Evolutionary conservation across 35 echinoderm and acorn worm species (phyloP), one percentile per base, ranked within the genome.

Genomic region (Acanthaster planci): DNA sequence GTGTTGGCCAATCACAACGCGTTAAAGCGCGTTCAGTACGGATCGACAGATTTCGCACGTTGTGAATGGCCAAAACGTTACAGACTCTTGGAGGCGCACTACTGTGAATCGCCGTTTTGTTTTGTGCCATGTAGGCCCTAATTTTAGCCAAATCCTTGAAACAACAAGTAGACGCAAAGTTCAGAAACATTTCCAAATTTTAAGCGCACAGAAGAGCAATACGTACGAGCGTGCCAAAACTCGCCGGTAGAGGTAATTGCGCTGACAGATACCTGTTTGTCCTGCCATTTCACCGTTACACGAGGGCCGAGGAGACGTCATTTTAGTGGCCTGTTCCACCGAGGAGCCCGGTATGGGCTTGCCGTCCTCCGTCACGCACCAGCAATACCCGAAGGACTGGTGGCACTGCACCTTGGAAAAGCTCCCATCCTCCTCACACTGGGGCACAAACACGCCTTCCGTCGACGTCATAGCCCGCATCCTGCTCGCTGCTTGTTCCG

Each of bases 291-390:
- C 92, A 14, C 90, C 77, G 67, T 99, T 77, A 39, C 96, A 99
- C 0, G 75, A 80, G 40, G 96, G 96, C 47, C 80, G 82, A 34
- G 84, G 84, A 10, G 64, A 72, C 4, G 8, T 72, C 26, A 34
- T 16, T 72, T 72, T 72, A 9, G 64, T 31, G 23, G 26, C 64
- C 14, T 94, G 78, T 72, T 82, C 67, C 2, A 99, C 89, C 5
- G 96, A 93, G 39, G 96, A 91, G 40, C 96, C 92, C 2, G 96
- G 92, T 29, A 99, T 75, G 0, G 96, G 96, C 84, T 91, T 99
- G 17, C 96, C 96, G 17, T 91, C 88, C 10, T 93, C 85, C 8
- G 89, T 91, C 5, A 99, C 96, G 76, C 96, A 99, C 96, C 96
- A 99, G 76, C 96, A 99, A 57, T 91, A 99, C 0, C 92, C 92